Conservation (phyloP, 2,797 vertebrate species). For the Phrynocephalus forsythii region DNA sequence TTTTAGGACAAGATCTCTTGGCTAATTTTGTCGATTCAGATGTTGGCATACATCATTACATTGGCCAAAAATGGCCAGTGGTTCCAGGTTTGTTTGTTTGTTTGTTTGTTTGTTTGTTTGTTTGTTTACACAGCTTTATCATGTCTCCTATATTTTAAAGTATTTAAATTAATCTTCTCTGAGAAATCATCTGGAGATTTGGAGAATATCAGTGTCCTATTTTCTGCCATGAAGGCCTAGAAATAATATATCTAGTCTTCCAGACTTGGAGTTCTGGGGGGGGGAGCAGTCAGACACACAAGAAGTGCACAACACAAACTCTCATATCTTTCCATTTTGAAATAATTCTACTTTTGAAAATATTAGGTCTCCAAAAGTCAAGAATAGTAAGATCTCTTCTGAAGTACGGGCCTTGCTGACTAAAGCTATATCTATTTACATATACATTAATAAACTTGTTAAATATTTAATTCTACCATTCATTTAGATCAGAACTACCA, state of each 20-base stretch:
- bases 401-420: not conserved
- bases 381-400: not conserved
- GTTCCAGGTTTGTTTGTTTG: too few species aligned
- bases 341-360: not conserved
- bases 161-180: too few species aligned
- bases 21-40: too few species aligned
- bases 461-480: not conserved
- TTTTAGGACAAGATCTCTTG: too few species aligned
- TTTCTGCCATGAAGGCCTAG: not conserved
- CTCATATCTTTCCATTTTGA: not conserved
- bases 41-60: too few species aligned
- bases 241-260: too few species aligned
- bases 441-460: not conserved
- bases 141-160: too few species aligned
- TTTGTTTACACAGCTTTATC: too few species aligned
- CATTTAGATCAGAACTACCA: conserved; percentile 16
- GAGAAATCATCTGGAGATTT: not conserved
- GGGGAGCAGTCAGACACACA: not conserved
- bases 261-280: too few species aligned
- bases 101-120: too few species aligned
- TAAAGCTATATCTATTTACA: not conserved
- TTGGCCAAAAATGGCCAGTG: too few species aligned
- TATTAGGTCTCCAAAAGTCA: not conserved
- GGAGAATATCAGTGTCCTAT: not conserved
- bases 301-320: too few species aligned